phyloP scores from a whole-genome alignment of 2,888 invertebrate species.

The Drosophila formosana region DNA sequence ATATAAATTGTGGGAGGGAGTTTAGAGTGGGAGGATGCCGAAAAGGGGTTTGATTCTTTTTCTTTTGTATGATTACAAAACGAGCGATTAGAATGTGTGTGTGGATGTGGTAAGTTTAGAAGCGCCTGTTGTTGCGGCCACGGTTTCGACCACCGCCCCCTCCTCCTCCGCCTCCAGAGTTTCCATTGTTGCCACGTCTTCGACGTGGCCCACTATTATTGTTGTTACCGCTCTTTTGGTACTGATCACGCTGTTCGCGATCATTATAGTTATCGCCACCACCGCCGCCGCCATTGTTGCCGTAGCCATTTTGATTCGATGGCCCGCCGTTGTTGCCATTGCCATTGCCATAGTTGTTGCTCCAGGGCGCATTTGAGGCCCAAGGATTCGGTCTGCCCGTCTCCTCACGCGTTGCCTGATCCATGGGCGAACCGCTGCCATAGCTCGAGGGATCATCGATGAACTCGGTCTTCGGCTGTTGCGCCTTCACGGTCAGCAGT shows the following conservation, averaged over 20 bases:
- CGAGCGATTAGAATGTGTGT: constrained; percentile 44
- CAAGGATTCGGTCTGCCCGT: constrained; percentile 72
- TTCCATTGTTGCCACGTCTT: constrained; percentile 65
- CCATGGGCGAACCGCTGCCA: constrained; percentile 57
- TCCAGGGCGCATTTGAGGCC: constrained; percentile 68
- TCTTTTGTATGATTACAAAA: constrained; percentile 31
- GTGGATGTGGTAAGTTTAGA: constrained; percentile 52
- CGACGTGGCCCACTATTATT: constrained; percentile 59
- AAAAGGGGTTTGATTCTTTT: constrained; percentile 31
- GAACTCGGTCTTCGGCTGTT: constrained; percentile 72
- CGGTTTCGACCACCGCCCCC: constrained; percentile 53
- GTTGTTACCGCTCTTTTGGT: constrained; percentile 49
- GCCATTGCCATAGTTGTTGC: constrained; percentile 63
- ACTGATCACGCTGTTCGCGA: constrained; percentile 23
- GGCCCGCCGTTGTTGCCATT: constrained; percentile 24
- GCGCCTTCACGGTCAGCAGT: constrained; percentile 79
- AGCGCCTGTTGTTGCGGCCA: constrained; percentile 78
- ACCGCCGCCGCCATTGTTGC: constrained; percentile 29
- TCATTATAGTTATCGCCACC: constrained; percentile 47
- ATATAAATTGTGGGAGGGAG: constrained; percentile 42
- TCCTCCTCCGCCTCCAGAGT: constrained; percentile 44
- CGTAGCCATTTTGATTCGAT: constrained; percentile 47
- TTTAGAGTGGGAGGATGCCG: constrained; percentile 22
- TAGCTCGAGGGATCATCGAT: constrained; percentile 52
- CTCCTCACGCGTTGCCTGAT: constrained; percentile 57